Evolutionary conservation across 64 coral and sea anemone genomes (phyloP).

Genomic region (Pachyseris speciosa): DNA sequence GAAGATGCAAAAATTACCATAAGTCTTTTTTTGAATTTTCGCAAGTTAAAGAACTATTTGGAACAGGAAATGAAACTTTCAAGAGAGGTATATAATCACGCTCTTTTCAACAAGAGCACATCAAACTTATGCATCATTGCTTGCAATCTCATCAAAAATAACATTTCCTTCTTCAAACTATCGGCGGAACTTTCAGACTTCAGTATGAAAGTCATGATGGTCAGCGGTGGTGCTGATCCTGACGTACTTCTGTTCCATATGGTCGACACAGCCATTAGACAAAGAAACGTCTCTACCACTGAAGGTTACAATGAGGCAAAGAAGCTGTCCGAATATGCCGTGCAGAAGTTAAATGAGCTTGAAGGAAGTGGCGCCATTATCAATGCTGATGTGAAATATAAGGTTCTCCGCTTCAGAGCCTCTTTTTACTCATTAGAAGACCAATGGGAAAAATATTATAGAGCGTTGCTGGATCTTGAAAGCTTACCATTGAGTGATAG

Average conservation of each 20-base stretch:
- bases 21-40: background rate
- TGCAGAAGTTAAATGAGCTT: background rate
- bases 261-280: background rate
- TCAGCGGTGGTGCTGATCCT: background rate
- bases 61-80: background rate
- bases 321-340: background rate
- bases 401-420: background rate
- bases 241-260: background rate
- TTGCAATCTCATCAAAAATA: background rate
- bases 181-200: background rate
- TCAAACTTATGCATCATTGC: background rate
- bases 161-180: background rate
- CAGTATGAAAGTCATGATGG: background rate
- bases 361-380: background rate
- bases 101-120: background rate
- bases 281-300: too few relatives aligned
- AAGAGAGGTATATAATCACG: too few relatives aligned
- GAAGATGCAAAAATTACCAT: background rate
- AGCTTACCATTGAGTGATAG: background rate
- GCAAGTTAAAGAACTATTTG: background rate
- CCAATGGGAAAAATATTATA: background rate
- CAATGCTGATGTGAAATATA: background rate
- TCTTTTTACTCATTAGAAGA: background rate
- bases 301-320: background rate
- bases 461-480: background rate